phyloP scores from a whole-genome alignment of 2,113 vertebrate genomes.

The Caracal caracal region DNA sequence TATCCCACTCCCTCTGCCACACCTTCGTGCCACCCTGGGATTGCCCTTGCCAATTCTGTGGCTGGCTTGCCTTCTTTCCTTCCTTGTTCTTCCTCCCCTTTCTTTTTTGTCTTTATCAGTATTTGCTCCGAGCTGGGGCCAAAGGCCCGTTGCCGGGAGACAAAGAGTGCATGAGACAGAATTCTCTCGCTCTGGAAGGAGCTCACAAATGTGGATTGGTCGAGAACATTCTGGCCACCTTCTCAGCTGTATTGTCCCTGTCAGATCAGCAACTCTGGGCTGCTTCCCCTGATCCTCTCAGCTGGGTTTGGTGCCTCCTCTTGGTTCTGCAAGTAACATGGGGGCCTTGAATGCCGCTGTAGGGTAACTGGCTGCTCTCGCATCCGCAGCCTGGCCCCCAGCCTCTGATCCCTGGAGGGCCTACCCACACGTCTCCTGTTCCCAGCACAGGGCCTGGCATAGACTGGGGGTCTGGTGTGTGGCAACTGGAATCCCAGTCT shows the following conservation, averaged over 20 bases:
- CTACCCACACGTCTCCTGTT: not conserved
- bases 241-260: not conserved
- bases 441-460: not conserved
- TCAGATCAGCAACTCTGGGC: not conserved
- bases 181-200: not conserved
- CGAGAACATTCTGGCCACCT: not conserved
- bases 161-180: not conserved
- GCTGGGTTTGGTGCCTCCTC: not conserved
- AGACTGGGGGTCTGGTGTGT: too few species aligned
- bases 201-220: not conserved
- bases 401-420: not conserved
- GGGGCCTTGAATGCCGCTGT: not conserved
- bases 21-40: not conserved
- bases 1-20: not conserved
- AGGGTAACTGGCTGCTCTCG: fast-evolving
- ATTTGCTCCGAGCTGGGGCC: not conserved
- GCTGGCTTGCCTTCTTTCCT: not conserved
- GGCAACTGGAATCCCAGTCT: not conserved
- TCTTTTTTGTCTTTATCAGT: not conserved
- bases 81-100: not conserved
- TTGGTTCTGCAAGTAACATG: not conserved
- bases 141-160: not conserved
- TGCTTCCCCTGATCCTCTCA: not conserved
- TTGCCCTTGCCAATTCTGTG: not conserved
- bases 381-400: fast-evolving